Evolutionary conservation across 2,888 invertebrate genomes (phyloP).

Genomic region (Tetranychus piercei): DNA sequence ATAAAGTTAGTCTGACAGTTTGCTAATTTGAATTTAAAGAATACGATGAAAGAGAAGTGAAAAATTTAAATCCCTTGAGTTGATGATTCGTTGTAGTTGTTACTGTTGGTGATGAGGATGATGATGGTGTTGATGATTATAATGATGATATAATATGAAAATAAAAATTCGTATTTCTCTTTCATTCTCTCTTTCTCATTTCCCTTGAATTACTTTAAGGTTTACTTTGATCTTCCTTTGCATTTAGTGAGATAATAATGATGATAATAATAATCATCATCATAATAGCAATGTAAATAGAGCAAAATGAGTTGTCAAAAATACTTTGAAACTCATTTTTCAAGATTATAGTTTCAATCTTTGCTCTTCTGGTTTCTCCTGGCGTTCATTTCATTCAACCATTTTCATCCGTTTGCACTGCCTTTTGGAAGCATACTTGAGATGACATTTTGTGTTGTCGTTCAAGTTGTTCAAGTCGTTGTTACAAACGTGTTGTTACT

Average conservation of each 20-base stretch:
- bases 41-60: neutral
- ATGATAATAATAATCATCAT: too few relatives aligned
- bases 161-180: neutral
- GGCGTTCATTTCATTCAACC: neutral
- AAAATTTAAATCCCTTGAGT: neutral
- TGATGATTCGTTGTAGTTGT: neutral
- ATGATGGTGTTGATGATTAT: neutral
- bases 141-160: neutral
- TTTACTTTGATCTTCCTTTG: too few relatives aligned
- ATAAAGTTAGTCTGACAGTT: neutral
- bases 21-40: neutral
- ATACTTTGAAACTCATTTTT: neutral
- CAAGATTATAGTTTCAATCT: neutral
- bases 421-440: neutral
- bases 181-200: conserved; percentile 51
- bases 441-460: neutral
- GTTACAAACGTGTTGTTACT: neutral
- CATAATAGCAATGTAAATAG: neutral
- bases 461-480: neutral
- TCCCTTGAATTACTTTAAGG: conserved; percentile 77
- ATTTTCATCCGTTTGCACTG: neutral
- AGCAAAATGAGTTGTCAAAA: neutral
- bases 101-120: neutral
- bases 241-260: too few relatives aligned
- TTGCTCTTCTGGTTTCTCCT: neutral